A percentile compares a stretch with the other conserved stretches of the same genome.
phyloP scores from a whole-genome alignment of 2,888 invertebrate genomes.

The Amphimallon solstitiale region DNA sequence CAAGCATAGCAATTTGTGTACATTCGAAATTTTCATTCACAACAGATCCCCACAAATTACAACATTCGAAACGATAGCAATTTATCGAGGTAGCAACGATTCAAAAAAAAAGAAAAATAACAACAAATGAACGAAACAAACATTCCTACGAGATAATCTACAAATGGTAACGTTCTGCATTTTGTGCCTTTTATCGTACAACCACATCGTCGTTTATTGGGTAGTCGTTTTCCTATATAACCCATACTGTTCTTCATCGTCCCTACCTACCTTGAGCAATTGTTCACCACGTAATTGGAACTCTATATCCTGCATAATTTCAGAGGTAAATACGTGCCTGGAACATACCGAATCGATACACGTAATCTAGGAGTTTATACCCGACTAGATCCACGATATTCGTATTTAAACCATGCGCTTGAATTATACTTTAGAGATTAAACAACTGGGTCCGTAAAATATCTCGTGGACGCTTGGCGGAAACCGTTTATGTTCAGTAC shows the following conservation, averaged over 20 bases:
- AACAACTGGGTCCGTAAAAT: neutral
- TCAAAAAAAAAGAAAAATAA: too few species aligned
- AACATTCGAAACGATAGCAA: too few species aligned
- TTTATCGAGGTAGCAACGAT: too few species aligned
- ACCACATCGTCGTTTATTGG: constrained; percentile 18
- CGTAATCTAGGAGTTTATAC: constrained; percentile 29
- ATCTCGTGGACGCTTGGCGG: constrained; percentile 15
- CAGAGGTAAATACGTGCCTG: constrained; percentile 31
- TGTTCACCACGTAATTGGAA: constrained; percentile 31
- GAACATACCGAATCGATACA: constrained; percentile 25
- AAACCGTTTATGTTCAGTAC: neutral
- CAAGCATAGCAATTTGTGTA: too few species aligned
- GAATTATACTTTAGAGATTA: constrained; percentile 26
- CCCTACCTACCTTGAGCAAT: constrained; percentile 18
- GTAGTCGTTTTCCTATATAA: constrained; percentile 28
- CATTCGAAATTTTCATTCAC: too few species aligned
- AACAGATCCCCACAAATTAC: too few species aligned
- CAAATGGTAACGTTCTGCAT: constrained; percentile 27
- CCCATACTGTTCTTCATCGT: too few species aligned
- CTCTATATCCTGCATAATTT: constrained; percentile 31
- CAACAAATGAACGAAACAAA: neutral
- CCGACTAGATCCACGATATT: constrained; percentile 23
- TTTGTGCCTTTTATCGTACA: constrained; percentile 21
- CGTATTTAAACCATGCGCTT: neutral
- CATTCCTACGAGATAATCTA: constrained; percentile 12